Percentiles rank a stretch among this genome's conserved stretches.
Evolutionary conservation across 2,797 vertebrate genomes (phyloP).

Genomic region (Chiroxiphia lanceolata): DNA sequence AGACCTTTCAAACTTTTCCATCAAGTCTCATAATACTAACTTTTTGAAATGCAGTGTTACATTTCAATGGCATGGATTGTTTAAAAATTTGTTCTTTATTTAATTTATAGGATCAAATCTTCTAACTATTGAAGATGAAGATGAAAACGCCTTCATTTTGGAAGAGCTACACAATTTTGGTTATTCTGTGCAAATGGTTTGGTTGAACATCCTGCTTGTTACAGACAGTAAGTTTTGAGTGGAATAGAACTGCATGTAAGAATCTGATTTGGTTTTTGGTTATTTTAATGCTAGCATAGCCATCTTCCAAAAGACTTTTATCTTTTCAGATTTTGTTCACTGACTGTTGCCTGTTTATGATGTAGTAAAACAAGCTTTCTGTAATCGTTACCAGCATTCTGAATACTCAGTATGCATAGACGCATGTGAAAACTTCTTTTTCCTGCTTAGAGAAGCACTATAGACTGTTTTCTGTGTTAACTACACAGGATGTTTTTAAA

Average conservation of each 20-base stretch:
- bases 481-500: neutral
- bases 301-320: neutral
- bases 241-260: neutral
- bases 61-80: neutral
- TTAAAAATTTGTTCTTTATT: slow-evolving; percentile 26
- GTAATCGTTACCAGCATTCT: neutral
- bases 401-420: neutral
- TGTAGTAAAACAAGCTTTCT: neutral
- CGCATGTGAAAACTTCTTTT: neutral
- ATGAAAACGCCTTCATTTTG: slow-evolving; percentile 87
- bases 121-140: slow-evolving; percentile 85
- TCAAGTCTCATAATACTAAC: neutral
- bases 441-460: neutral
- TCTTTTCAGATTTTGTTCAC: neutral
- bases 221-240: slow-evolving; percentile 81
- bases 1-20: neutral
- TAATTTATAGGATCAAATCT: slow-evolving; percentile 84
- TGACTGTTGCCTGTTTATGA: neutral
- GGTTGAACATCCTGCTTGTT: slow-evolving; percentile 86
- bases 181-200: slow-evolving; percentile 81
- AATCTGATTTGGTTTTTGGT: neutral
- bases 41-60: neutral
- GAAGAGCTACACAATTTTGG: slow-evolving; percentile 81
- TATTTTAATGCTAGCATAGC: neutral
- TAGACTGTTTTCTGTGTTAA: neutral